Conservation (phyloP, 2,797 vertebrate species). For the Gouania willdenowi region DNA sequence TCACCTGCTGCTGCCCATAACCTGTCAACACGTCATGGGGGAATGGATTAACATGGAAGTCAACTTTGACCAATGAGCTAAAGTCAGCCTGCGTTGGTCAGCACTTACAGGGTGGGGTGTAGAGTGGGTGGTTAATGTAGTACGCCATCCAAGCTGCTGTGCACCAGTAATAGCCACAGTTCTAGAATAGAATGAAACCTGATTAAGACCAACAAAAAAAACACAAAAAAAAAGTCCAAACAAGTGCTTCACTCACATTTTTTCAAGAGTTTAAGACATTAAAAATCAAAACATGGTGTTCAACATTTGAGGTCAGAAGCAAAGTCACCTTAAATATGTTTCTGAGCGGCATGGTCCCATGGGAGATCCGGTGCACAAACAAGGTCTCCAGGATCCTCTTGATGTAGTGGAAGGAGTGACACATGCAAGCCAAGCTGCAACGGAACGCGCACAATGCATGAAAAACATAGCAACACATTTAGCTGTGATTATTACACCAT, state of each 20-base stretch:
- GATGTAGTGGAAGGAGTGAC: slow-evolving; percentile 89
- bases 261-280: not conserved
- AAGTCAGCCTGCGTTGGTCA: slow-evolving; percentile 1
- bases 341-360: slow-evolving; percentile 88
- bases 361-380: slow-evolving; percentile 89
- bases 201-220: too few relatives aligned
- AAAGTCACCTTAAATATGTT: slow-evolving; percentile 88
- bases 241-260: not conserved
- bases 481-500: slow-evolving; percentile 30
- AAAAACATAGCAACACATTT: slow-evolving; percentile 8
- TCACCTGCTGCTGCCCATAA: slow-evolving; percentile 87
- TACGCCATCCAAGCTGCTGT: slow-evolving; percentile 95
- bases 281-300: not conserved
- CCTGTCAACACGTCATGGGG: slow-evolving; percentile 58
- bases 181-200: slow-evolving; percentile 73
- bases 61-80: slow-evolving; percentile 9
- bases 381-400: slow-evolving; percentile 90
- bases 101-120: slow-evolving; percentile 88
- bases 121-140: slow-evolving; percentile 95
- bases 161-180: slow-evolving; percentile 94
- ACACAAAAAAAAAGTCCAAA: slow-evolving; percentile 14
- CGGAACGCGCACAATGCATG: slow-evolving; percentile 10
- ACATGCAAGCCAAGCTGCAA: slow-evolving; percentile 84
- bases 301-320: not conserved
- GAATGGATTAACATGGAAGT: slow-evolving; percentile 6